Conservation (phyloP, 2,797 vertebrate species). For the Salarias fasciatus region DNA sequence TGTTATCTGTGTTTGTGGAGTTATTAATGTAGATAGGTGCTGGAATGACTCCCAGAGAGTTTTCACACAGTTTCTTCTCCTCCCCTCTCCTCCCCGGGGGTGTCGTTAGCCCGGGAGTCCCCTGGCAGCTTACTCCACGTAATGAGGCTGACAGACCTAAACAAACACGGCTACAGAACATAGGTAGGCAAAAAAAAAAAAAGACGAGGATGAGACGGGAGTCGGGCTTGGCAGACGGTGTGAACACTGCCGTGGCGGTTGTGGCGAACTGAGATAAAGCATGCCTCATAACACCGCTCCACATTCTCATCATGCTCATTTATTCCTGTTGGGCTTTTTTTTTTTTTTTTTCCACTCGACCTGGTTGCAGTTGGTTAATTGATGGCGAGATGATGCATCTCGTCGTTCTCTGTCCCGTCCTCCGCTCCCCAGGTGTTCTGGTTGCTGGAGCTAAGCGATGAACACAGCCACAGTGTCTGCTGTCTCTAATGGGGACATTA, state of each 20-base stretch:
- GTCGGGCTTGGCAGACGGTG: slow-evolving; percentile 34
- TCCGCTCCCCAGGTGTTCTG: slow-evolving; percentile 65
- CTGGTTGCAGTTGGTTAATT: slow-evolving; percentile 48
- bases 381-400: slow-evolving; percentile 53
- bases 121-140: slow-evolving; percentile 66
- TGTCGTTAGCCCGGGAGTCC: slow-evolving; percentile 70
- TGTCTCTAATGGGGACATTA: slow-evolving; percentile 80
- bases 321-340: not conserved
- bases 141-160: slow-evolving; percentile 77
- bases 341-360: slow-evolving; percentile 9
- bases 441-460: slow-evolving; percentile 70
- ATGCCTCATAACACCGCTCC: slow-evolving; percentile 24
- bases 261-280: slow-evolving; percentile 6
- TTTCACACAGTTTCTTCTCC: slow-evolving; percentile 61
- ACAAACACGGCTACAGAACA: slow-evolving; percentile 67
- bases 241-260: slow-evolving; percentile 14
- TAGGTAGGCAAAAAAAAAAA: slow-evolving; percentile 28
- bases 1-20: slow-evolving; percentile 54
- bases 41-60: slow-evolving; percentile 73
- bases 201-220: slow-evolving; percentile 28
- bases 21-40: slow-evolving; percentile 70
- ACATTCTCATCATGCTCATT: slow-evolving; percentile 13
- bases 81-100: slow-evolving; percentile 56
- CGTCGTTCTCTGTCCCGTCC: slow-evolving; percentile 14
- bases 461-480: slow-evolving; percentile 74